Conservation (phyloP, 2,888 invertebrate genomes). For the Cephus pygmeus region DNA sequence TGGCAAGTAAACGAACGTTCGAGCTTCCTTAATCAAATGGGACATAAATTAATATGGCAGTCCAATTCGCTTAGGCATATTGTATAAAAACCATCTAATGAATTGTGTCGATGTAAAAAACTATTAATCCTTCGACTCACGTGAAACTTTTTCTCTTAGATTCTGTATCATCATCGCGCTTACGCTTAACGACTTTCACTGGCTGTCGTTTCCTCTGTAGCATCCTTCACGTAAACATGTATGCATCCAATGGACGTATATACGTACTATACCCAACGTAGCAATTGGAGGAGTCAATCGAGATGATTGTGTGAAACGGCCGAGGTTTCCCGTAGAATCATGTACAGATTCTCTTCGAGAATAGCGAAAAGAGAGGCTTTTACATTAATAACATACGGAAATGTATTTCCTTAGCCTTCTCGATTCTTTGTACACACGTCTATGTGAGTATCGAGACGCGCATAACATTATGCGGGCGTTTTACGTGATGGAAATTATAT, state of each 20-base stretch:
- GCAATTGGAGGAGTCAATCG: not conserved
- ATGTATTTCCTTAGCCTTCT: not conserved
- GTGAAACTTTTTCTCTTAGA: not conserved
- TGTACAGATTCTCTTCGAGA: not conserved
- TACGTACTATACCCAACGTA: not conserved
- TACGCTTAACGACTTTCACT: constrained; percentile 1
- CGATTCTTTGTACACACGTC: not conserved
- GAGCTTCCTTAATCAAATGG: not conserved
- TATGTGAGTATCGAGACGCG: not conserved
- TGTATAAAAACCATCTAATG: not conserved
- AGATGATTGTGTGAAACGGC: not conserved
- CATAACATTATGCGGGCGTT: not conserved
- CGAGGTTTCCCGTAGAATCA: not conserved
- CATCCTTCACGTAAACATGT: not conserved
- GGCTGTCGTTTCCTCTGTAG: not conserved
- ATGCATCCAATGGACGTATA: not conserved
- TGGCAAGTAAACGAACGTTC: too few relatives aligned
- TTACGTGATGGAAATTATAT: not conserved
- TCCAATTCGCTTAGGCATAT: not conserved
- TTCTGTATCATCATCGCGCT: not conserved
- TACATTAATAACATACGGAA: not conserved
- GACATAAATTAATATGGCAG: not conserved
- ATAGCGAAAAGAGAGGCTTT: not conserved
- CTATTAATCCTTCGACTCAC: not conserved
- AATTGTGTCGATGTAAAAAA: not conserved